Evolutionary conservation across 2,797 vertebrate species (phyloP), one percentile per base, ranked within the genome.

Genomic region (Distichodus sexfasciatus): DNA sequence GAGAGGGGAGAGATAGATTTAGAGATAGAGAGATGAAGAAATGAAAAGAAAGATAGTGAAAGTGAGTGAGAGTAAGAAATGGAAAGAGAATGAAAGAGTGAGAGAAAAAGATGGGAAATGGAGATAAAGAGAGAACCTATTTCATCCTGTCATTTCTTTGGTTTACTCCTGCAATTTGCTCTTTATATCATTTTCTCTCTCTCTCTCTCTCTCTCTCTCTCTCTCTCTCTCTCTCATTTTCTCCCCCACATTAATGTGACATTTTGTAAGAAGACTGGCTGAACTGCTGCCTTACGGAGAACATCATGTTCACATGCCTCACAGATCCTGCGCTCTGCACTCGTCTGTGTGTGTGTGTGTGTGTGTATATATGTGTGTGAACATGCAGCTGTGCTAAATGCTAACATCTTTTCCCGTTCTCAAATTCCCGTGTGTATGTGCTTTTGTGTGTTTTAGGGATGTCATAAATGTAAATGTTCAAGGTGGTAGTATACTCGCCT

Each of bases 201-300:
- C 61, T 44, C 83, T 93, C 90, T 84, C 90, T 89, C 69, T 84
- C 81, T 66, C 86, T 87, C 79, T 84, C 44, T 87, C 84, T 59
- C 38, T 35, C 6, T 50, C 17, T 53, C 47, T 73, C 71, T 67
- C 58, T 43, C 36, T 59, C 48, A 40, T 23, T 51, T 62, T 61
- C 31, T 47, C 50, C 55, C 60, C 69, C 72, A 55, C 60, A 69
- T 60, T 78, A 75, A 75, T 72, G 64, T 78, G 60, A 29, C 53
- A 19, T 66, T 75, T 75, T 78, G 64, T 62, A 69, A 72, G 51
- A 60, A 57, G 47, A 57, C 41, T 7, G 65, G 57, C 28, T 36
- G 68, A 69, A 69, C 23, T 55, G 72, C 72, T 70, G 35, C 51
- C 58, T 73, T 54, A 47, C 24, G 24, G 43, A 70, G 61, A 67